These are phyloP conservation scores for Anhinga rufa DNA, from an alignment of 2,113 vertebrate species.

Conservation along the genomic window DNA sequence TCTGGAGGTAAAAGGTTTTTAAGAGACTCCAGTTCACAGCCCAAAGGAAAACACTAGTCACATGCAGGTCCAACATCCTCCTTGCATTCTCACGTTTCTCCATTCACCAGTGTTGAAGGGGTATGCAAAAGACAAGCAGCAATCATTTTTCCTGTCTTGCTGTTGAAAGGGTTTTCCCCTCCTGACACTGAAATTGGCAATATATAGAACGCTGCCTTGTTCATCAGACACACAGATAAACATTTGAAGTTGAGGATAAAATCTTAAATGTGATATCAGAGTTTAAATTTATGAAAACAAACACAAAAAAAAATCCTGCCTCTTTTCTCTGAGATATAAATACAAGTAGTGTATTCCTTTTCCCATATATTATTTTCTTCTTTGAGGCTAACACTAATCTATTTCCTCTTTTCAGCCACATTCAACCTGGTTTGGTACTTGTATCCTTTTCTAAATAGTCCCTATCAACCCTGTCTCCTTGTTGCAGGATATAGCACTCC, in stretches of 20 bases:
- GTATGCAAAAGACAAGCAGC: background rate
- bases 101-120: background rate
- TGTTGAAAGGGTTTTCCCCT: accelerated
- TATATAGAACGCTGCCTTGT: background rate
- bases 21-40: background rate
- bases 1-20: background rate
- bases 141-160: background rate
- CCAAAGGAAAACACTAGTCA: background rate
- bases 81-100: background rate
- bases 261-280: background rate
- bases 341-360: background rate
- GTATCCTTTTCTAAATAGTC: background rate
- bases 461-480: background rate
- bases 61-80: background rate
- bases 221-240: background rate
- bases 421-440: background rate
- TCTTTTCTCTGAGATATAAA: background rate
- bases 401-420: background rate
- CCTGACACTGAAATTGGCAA: background rate
- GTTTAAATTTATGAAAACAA: background rate
- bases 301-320: background rate
- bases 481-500: background rate
- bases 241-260: background rate
- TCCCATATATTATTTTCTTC: background rate
- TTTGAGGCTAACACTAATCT: background rate